phyloP scores from a whole-genome alignment of 2,797 vertebrate species.

The Lacerta viridis region DNA sequence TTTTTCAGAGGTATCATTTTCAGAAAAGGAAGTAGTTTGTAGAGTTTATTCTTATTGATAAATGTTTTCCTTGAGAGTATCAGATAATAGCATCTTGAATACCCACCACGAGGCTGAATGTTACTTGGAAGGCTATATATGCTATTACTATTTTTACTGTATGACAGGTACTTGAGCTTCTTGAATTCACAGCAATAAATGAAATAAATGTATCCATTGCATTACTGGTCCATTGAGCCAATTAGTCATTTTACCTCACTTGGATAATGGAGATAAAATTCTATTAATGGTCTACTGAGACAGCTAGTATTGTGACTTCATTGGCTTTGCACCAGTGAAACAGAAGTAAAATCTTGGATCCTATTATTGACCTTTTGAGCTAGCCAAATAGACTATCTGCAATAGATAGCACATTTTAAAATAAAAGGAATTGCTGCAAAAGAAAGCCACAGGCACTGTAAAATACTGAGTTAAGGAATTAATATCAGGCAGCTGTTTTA shows the following conservation, averaged over 20 bases:
- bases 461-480: slow-evolving; percentile 28
- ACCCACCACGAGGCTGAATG: not conserved
- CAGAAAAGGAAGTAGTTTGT: not conserved
- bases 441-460: not conserved
- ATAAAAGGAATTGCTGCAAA: slow-evolving; percentile 5
- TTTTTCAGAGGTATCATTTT: not conserved
- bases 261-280: slow-evolving; percentile 65
- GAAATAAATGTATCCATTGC: slow-evolving; percentile 43
- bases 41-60: not conserved
- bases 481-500: slow-evolving; percentile 11
- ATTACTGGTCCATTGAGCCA: slow-evolving; percentile 52
- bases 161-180: slow-evolving; percentile 13
- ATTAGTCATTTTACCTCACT: slow-evolving; percentile 52
- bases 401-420: slow-evolving; percentile 26
- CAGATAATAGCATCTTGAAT: slow-evolving; percentile 13
- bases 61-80: not conserved
- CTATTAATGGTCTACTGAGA: slow-evolving; percentile 66
- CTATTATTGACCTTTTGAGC: slow-evolving; percentile 35
- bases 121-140: slow-evolving; percentile 40
- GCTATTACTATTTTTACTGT: slow-evolving; percentile 24
- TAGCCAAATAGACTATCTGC: slow-evolving; percentile 33
- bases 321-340: slow-evolving; percentile 53
- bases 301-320: slow-evolving; percentile 50
- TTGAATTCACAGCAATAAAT: not conserved
- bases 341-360: slow-evolving; percentile 24